Evolutionary conservation across 2,797 vertebrate genomes (phyloP), one percentile per base, ranked within the genome.

Genomic region (Pelochelys cantorii): DNA sequence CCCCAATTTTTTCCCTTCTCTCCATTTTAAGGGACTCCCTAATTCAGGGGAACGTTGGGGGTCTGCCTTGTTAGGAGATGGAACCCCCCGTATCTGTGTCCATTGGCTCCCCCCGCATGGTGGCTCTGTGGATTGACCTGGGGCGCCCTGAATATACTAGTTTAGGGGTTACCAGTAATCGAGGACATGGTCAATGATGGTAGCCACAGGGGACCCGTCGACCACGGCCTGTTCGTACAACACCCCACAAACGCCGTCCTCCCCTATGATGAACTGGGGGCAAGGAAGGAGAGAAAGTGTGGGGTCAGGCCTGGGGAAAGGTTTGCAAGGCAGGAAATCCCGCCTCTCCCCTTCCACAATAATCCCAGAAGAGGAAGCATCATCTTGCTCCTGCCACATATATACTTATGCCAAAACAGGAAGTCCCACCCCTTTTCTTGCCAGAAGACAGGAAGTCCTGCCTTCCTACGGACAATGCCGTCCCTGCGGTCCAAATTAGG

Each of bases 221-320:
- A 98, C 98, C 0, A 99, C 98, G 0, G 99, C 98, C 2, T 99
- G 99, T 88, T 99, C 99, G 6, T 99, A 99, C 15, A 99, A 95
- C 20, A 99, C 98, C 59, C 99, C 99, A 92, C 98, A 99, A 11
- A 98, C 98, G 22, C 99, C 99, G 0, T 99, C 99, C 95, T 99
- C 99, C 20, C 99, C 99, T 9, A 99, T 97, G 12, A 99, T 99
- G 89, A 99, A 99, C 99, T 99, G 94, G 79, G 65, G 52, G 60
- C n/a, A 57, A 68, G 53, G 22, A 15, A 75, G n/a, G 23, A 29
- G 15, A 3, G 7, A 27, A 12, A 3, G 27, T 11, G 23, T 87
- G 78, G 81, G 25, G 6, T 18, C 34, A 17, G 9, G 42, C 11
- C n/a, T 27, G 1, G 27, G 20, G 34, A 15, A 13, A 37, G 48